phyloP scores from a whole-genome alignment of 2,113 vertebrate species.

The Peromyscus maniculatus region DNA sequence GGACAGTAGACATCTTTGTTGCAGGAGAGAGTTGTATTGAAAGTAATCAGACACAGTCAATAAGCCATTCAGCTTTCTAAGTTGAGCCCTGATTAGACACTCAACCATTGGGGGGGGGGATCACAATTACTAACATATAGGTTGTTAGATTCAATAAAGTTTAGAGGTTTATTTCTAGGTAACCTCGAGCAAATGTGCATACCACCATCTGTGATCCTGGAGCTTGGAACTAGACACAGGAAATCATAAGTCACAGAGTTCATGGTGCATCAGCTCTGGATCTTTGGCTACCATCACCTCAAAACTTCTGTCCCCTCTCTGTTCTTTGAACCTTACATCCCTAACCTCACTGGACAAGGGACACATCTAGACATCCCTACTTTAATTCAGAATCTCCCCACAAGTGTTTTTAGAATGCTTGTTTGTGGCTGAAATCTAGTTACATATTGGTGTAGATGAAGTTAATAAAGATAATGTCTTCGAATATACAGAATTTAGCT shows the following conservation, averaged over 20 bases:
- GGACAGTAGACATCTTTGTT: too few relatives aligned
- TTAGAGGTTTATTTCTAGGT: background rate
- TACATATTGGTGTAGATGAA: background rate
- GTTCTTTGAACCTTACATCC: background rate
- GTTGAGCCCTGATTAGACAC: background rate
- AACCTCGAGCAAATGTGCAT: background rate
- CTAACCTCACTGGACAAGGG: background rate
- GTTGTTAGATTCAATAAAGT: background rate
- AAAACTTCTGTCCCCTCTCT: background rate
- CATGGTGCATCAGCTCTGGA: accelerated
- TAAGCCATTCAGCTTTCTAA: background rate
- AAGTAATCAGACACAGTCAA: background rate
- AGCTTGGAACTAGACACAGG: background rate
- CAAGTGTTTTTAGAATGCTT: background rate
- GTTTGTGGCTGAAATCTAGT: background rate
- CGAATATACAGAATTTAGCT: background rate
- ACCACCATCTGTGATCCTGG: too few relatives aligned
- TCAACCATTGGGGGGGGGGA: background rate
- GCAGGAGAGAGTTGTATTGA: background rate
- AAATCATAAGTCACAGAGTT: background rate
- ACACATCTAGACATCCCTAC: background rate
- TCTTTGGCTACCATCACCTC: accelerated
- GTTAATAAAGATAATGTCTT: background rate
- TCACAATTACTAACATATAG: background rate
- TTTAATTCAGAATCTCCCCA: background rate